Percentiles rank a stretch among this genome's conserved stretches.
Evolutionary conservation across 92 coral and sea anemone species (phyloP).

Genomic region (Epizoanthus stellaris): DNA sequence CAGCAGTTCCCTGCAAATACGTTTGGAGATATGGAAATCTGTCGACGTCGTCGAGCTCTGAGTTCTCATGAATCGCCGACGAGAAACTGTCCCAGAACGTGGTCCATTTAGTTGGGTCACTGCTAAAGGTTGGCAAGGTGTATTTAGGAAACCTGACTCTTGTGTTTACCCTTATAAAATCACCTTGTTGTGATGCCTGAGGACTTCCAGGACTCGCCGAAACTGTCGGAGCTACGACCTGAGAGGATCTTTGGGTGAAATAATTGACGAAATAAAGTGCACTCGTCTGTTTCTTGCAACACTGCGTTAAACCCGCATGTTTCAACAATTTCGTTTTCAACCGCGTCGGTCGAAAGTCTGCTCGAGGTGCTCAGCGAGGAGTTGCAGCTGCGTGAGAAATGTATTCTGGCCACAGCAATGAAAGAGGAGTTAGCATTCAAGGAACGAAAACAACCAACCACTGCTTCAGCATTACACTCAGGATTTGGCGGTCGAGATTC

Average conservation of each 20-base stretch:
- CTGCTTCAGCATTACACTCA: no score
- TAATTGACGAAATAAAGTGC: no score
- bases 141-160: neutral
- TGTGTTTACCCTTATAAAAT: neutral
- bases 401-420: neutral
- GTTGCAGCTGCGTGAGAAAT: constrained; percentile 46
- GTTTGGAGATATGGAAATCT: constrained; percentile 31
- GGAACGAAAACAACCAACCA: no score
- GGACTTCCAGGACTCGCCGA: no score
- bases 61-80: constrained; percentile 42
- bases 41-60: constrained; percentile 26
- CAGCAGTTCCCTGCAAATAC: constrained; percentile 35
- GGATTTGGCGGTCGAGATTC: no score
- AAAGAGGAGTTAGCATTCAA: no score
- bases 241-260: no score
- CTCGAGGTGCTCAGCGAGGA: constrained; percentile 31
- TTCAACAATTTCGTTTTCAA: no score
- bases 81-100: constrained; percentile 51
- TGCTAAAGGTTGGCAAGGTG: neutral
- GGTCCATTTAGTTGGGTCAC: constrained; percentile 17
- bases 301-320: no score
- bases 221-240: no score
- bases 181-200: no score
- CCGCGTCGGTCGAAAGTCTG: constrained; percentile 13
- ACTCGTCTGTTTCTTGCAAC: no score